Percentiles rank a stretch among this genome's conserved stretches.
These are phyloP conservation scores for Camponotus fellah DNA, from an alignment of 2,888 invertebrate species.

Conservation along the genomic window DNA sequence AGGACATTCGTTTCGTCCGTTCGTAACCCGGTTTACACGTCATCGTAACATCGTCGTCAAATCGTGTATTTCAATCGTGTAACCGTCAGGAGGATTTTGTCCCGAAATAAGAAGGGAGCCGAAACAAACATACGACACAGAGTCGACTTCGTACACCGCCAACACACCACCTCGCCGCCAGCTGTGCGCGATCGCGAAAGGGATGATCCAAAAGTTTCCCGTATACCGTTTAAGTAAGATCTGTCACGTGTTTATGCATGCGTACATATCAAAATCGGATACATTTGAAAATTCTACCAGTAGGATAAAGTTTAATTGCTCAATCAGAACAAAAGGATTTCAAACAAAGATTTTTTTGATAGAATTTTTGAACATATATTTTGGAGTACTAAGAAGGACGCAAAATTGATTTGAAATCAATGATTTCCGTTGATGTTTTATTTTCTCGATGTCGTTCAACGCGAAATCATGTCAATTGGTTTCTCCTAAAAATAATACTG, in stretches of 20 bases:
- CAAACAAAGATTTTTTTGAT: not conserved
- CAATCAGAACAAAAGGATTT: too few relatives aligned
- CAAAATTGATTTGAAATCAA: too few relatives aligned
- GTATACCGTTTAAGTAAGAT: too few relatives aligned
- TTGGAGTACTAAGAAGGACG: not conserved
- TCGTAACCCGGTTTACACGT: conserved; percentile 58
- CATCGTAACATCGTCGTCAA: conserved; percentile 33
- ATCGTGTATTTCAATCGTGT: not conserved
- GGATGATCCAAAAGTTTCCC: conserved; percentile 20
- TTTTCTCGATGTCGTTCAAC: not conserved
- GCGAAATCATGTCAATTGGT: too few relatives aligned
- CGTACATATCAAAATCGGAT: too few relatives aligned
- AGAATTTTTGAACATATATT: not conserved
- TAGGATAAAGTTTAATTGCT: too few relatives aligned
- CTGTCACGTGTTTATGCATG: too few relatives aligned
- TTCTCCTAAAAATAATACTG: not conserved
- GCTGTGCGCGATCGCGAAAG: conserved; percentile 57
- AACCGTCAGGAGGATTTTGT: not conserved
- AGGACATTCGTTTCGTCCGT: conserved; percentile 41
- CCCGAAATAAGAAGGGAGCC: not conserved
- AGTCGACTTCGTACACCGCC: not conserved
- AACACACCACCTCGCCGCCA: conserved; percentile 59
- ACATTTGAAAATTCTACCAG: too few relatives aligned
- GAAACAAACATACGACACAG: not conserved
- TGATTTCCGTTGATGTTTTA: not conserved